Evolutionary conservation across 2,888 invertebrate genomes (phyloP).

Genomic region (Adineta ricciae): DNA sequence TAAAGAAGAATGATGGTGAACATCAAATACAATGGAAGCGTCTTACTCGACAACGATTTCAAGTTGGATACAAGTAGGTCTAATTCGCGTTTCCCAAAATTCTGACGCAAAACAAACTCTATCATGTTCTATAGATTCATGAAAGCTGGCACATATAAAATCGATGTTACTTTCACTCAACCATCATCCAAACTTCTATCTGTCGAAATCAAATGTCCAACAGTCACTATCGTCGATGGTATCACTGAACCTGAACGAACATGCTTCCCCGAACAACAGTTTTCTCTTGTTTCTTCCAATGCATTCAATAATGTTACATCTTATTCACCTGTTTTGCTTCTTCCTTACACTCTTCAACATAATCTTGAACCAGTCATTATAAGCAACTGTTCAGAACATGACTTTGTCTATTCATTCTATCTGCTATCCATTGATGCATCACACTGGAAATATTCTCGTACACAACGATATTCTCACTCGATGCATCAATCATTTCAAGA

Average conservation of each 20-base stretch:
- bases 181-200: not conserved
- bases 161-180: not conserved
- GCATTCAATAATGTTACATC: not conserved
- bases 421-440: not conserved
- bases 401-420: not conserved
- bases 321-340: not conserved
- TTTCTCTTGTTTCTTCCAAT: not conserved
- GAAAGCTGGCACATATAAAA: not conserved
- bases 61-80: not conserved
- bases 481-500: not conserved
- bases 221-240: not conserved
- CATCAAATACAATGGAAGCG: not conserved
- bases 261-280: not conserved
- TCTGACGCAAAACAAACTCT: too few species aligned
- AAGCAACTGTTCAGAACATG: not conserved
- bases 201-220: not conserved
- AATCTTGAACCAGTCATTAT: not conserved
- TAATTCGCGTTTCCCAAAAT: not conserved
- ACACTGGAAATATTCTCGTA: slow-evolving; percentile 1
- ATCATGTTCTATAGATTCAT: not conserved
- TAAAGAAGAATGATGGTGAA: not conserved
- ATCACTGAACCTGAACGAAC: not conserved
- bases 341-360: not conserved
- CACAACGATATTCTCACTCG: not conserved
- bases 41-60: not conserved